phyloP scores from a whole-genome alignment of 1,140 invertebrate species.

The Drosophila nigrodunni region DNA sequence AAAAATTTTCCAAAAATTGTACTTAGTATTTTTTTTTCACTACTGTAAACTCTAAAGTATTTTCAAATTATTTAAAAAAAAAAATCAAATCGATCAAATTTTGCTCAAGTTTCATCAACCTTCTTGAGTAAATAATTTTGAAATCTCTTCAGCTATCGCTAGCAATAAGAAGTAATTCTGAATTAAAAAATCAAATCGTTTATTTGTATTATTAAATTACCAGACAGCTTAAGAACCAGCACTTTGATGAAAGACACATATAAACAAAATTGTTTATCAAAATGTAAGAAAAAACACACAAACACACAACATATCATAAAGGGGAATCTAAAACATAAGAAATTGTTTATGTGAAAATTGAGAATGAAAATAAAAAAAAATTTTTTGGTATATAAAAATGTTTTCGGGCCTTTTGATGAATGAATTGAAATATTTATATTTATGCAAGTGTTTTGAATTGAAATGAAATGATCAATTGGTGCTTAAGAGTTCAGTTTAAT shows the following conservation, averaged over 20 bases:
- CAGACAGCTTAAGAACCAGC: background rate
- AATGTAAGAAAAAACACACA: background rate
- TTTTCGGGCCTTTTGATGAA: conserved; percentile 22
- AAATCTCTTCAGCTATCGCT: too few relatives aligned
- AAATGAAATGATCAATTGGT: conserved; percentile 16
- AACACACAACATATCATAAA: background rate
- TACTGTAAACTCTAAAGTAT: too few relatives aligned
- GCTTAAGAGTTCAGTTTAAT: conserved; percentile 13
- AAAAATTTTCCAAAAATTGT: too few relatives aligned
- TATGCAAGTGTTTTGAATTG: conserved; percentile 15
- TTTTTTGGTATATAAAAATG: background rate
- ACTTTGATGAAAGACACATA: conserved; percentile 30
- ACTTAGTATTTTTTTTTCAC: too few relatives aligned
- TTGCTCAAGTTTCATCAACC: too few relatives aligned
- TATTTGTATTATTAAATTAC: background rate
- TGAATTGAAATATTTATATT: conserved; percentile 41
- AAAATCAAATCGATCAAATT: too few relatives aligned
- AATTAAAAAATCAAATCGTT: too few relatives aligned
- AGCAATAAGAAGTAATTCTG: too few relatives aligned
- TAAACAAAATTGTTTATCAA: conserved; percentile 25
- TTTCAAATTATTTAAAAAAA: too few relatives aligned
- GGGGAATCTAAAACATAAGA: conserved; percentile 4
- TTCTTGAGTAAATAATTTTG: too few relatives aligned
- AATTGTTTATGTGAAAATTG: conserved; percentile 31
- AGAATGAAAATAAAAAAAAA: background rate